Conservation (phyloP, 1,140 invertebrate species). For the Whitmania pigra region DNA sequence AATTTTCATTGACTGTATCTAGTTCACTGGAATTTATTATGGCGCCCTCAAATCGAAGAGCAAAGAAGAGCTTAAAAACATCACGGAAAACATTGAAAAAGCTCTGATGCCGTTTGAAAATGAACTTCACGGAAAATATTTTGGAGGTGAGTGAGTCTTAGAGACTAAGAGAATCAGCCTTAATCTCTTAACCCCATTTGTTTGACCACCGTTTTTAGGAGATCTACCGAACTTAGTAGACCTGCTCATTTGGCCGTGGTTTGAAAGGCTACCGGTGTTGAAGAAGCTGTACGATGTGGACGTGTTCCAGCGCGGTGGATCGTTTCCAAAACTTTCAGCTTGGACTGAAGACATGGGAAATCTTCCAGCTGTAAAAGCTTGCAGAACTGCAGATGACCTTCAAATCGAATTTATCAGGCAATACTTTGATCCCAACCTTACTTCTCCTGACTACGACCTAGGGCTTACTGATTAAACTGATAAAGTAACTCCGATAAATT, state of each 20-base stretch:
- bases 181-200: neutral
- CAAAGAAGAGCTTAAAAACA: neutral
- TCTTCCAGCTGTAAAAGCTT: neutral
- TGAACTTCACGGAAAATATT: constrained; percentile 1
- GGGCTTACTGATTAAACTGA: neutral
- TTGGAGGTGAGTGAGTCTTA: constrained; percentile 8
- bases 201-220: neutral
- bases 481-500: too few relatives aligned
- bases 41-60: neutral
- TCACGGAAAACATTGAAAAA: neutral
- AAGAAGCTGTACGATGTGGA: neutral
- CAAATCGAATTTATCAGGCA: constrained; percentile 13
- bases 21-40: constrained; percentile 7
- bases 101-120: neutral
- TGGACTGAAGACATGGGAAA: constrained; percentile 10
- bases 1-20: neutral
- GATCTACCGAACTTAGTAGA: constrained; percentile 14
- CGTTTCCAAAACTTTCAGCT: neutral
- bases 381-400: neutral
- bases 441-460: neutral
- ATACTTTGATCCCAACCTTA: neutral
- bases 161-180: neutral
- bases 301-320: neutral
- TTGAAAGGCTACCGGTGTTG: constrained; percentile 16
- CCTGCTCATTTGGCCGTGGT: constrained; percentile 19